These are phyloP conservation scores for Passer domesticus DNA, from an alignment of 2,113 vertebrate genomes.

Conservation along the genomic window DNA sequence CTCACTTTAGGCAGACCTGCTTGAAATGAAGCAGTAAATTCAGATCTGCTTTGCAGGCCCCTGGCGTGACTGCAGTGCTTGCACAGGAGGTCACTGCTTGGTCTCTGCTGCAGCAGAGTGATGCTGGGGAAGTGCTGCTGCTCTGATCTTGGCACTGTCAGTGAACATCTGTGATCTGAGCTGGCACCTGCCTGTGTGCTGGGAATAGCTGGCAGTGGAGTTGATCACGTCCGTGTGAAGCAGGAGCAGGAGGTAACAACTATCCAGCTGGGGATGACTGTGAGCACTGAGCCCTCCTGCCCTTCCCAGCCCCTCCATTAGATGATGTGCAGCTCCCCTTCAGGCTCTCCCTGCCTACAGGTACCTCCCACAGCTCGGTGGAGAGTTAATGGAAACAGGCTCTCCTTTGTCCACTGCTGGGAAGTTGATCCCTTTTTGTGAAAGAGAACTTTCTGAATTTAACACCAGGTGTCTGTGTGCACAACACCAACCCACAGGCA, in stretches of 20 bases:
- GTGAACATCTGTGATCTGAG: not conserved
- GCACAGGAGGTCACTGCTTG: not conserved
- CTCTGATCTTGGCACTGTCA: not conserved
- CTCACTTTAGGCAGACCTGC: not conserved
- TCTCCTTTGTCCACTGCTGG: not conserved
- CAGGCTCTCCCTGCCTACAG: not conserved
- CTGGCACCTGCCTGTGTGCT: not conserved
- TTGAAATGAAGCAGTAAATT: not conserved
- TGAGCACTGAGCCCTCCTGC: not conserved
- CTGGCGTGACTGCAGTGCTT: not conserved
- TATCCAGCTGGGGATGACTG: not conserved
- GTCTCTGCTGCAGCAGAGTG: not conserved
- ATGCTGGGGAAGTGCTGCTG: rapidly evolving
- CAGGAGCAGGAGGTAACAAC: not conserved
- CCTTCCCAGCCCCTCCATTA: not conserved
- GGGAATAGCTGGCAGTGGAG: not conserved
- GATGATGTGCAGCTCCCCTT: not conserved
- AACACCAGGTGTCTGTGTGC: not conserved
- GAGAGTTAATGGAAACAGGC: not conserved
- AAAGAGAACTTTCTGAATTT: not conserved
- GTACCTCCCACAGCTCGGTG: not conserved
- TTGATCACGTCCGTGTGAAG: not conserved
- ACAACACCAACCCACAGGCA: not conserved
- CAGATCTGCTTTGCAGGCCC: not conserved
- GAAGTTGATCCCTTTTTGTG: not conserved